phyloP scores from a whole-genome alignment of 2,888 invertebrate genomes.

The Aphidoletes aphidimyza region DNA sequence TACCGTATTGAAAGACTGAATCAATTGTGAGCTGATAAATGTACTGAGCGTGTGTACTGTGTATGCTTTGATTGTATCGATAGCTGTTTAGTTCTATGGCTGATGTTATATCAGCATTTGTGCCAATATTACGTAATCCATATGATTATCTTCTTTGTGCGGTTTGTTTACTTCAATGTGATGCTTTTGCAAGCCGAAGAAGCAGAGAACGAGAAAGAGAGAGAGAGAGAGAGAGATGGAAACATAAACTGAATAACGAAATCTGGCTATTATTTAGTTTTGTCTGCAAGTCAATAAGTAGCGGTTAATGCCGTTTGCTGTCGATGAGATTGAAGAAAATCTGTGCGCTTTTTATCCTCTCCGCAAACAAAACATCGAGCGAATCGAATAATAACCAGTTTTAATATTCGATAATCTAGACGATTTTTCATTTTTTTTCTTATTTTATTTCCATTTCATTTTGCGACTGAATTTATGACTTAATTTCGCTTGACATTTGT shows the following conservation, averaged over 20 bases:
- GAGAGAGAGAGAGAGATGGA: background rate
- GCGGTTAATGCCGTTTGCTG: background rate
- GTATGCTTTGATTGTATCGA: background rate
- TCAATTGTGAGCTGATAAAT: conserved; percentile 28
- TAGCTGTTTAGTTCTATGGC: background rate
- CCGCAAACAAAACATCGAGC: background rate
- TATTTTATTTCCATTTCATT: too few relatives aligned
- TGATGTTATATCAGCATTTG: background rate
- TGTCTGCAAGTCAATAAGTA: background rate
- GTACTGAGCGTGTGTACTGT: background rate
- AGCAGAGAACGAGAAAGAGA: background rate
- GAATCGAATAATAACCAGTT: background rate
- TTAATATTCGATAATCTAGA: conserved; percentile 34
- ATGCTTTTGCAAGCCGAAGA: background rate
- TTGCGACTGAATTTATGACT: background rate
- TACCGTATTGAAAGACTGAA: background rate
- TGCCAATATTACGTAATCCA: conserved; percentile 40
- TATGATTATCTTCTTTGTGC: conserved; percentile 35
- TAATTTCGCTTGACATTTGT: conserved; percentile 1
- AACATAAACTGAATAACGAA: background rate
- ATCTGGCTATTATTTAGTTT: background rate
- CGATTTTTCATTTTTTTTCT: background rate
- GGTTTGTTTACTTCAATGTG: background rate
- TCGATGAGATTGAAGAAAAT: background rate
- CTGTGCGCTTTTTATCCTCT: background rate